phyloP scores from a whole-genome alignment of 2,888 invertebrate genomes.

The Drosophila paucipuncta region DNA sequence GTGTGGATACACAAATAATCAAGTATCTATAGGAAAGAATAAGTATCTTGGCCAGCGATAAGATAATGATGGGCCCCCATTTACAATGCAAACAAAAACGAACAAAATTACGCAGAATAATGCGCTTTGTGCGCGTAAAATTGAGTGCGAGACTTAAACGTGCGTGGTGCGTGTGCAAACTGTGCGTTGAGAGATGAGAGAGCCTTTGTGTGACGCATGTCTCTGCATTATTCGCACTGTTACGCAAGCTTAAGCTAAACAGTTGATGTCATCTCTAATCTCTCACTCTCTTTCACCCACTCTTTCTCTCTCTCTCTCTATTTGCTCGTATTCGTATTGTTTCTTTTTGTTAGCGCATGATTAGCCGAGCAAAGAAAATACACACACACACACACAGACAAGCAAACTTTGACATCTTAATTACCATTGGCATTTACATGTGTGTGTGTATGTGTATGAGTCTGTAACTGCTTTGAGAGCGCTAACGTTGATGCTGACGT shows the following conservation, averaged over 20 bases:
- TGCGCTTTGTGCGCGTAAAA: neutral
- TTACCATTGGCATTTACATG: constrained; percentile 25
- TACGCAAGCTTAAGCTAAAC: constrained; percentile 44
- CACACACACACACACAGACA: neutral
- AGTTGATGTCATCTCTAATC: constrained; percentile 1
- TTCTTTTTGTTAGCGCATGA: constrained; percentile 24
- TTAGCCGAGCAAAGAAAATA: constrained; percentile 12
- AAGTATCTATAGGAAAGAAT: constrained; percentile 32
- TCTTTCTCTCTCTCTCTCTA: neutral
- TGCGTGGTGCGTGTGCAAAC: neutral
- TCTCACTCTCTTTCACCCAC: neutral
- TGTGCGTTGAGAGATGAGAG: neutral
- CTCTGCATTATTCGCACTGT: constrained; percentile 20
- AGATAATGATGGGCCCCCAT: constrained; percentile 34
- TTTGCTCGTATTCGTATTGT: constrained; percentile 2
- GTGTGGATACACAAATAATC: neutral
- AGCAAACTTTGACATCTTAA: constrained; percentile 38
- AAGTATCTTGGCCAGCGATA: constrained; percentile 24
- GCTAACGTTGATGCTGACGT: neutral
- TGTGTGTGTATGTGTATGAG: neutral
- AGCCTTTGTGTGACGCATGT: neutral
- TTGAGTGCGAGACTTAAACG: neutral
- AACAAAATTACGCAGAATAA: constrained; percentile 3
- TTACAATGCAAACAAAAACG: constrained; percentile 4
- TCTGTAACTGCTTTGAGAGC: neutral